Conservation (phyloP, 2,888 invertebrate species). For the Leptopilina myrica region DNA sequence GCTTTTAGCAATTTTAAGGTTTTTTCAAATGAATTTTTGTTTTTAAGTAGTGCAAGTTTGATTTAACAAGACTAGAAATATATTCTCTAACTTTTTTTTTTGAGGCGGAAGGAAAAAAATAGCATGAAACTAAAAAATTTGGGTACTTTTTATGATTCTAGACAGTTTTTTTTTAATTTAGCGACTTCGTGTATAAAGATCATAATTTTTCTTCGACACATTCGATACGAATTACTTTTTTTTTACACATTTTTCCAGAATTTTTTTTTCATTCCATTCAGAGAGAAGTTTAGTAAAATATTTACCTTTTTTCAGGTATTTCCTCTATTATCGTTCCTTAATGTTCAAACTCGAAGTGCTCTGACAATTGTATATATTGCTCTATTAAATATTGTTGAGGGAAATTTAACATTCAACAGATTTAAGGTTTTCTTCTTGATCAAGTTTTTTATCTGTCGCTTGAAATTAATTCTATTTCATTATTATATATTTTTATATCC, state of each 20-base stretch:
- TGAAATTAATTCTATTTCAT: not conserved
- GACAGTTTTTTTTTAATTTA: not conserved
- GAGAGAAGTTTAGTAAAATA: not conserved
- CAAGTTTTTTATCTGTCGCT: not conserved
- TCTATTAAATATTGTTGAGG: conserved; percentile 67
- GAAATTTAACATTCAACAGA: conserved; percentile 66
- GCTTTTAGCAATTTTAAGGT: conserved; percentile 74
- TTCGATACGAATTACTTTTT: not conserved
- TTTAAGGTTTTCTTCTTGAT: conserved; percentile 66
- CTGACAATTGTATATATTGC: conserved; percentile 70
- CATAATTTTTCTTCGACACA: too few relatives aligned
- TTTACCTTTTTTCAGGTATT: conserved; percentile 69
- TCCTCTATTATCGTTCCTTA: conserved; percentile 71
- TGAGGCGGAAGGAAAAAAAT: not conserved
- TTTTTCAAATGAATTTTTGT: conserved; percentile 44
- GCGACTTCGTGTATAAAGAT: too few relatives aligned
- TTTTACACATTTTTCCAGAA: not conserved
- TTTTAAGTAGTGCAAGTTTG: not conserved
- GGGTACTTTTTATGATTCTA: not conserved
- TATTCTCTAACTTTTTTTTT: not conserved
- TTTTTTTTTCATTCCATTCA: not conserved
- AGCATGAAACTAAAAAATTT: not conserved
- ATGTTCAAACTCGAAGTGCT: conserved; percentile 70
- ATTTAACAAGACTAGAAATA: not conserved
- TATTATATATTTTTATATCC: too few relatives aligned